Conservation (phyloP, 2,888 invertebrate species). For the Amblyjoppa fuscipennis region DNA sequence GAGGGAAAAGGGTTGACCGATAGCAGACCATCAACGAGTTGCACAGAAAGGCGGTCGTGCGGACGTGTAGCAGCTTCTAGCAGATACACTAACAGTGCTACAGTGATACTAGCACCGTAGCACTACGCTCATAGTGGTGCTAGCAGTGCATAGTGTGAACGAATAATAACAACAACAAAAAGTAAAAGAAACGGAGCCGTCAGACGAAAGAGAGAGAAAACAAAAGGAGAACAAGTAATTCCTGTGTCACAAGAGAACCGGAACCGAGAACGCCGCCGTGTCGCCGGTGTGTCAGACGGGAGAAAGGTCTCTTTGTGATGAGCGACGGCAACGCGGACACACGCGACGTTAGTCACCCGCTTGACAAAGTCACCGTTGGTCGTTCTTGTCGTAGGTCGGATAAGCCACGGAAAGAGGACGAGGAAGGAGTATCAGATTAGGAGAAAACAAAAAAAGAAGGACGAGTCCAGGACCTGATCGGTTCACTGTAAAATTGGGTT, state of each 20-base stretch:
- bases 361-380: slow-evolving; percentile 1
- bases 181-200: not conserved
- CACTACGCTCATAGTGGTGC: no score
- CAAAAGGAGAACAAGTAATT: slow-evolving; percentile 25
- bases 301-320: slow-evolving; percentile 33
- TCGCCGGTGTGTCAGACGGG: slow-evolving; percentile 44
- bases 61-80: not conserved
- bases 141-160: not conserved
- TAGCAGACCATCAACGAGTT: slow-evolving; percentile 32
- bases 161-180: slow-evolving; percentile 11
- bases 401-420: not conserved
- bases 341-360: slow-evolving; percentile 47
- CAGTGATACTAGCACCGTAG: no score
- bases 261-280: slow-evolving; percentile 26
- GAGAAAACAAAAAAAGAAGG: not conserved
- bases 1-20: slow-evolving; percentile 3
- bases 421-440: not conserved
- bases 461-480: no score
- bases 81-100: not conserved
- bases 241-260: slow-evolving; percentile 45
- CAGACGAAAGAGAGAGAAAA: not conserved
- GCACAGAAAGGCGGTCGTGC: slow-evolving; percentile 8
- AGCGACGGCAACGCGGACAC: slow-evolving; percentile 14
- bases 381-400: not conserved
- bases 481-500: no score